Base-by-base conservation (phyloP, 2,113 vertebrate species). In the Poeciliopsis turrubarensis region DNA sequence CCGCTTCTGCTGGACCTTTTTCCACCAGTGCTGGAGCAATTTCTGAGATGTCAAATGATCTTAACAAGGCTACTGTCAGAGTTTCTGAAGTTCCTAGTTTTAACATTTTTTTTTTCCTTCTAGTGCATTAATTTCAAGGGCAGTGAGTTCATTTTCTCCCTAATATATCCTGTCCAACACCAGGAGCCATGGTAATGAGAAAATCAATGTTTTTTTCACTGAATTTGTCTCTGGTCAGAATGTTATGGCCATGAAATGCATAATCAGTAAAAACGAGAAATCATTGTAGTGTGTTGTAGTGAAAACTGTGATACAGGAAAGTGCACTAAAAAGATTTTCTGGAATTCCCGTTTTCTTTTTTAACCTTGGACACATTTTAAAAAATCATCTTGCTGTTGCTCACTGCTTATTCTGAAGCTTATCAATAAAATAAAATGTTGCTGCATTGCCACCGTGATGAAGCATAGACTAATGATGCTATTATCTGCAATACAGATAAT, bases 381-480 rank as follows among this genome's bases (percentile, higher is more conserved):
- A 71, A 75, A 76, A 67, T 17, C 47, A 26, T 25, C 12, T 27
- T 30, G 26, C 8, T 60, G 31, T 69, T 17, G 60, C 17, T 6
- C 37, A 72, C 27, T 27, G 34, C n/a, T 5, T 22, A 7, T 34
- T 32, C 60, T 75, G 15, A 31, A 37, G 37, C 60, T 63, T 72
- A 54, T 27, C 41, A 34, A 30, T 27, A n/a, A n/a, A 31, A 25
- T 25, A 14, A 37, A 37, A 54, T 68, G 37, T 41, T 71, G 47
- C 67, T 65, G 63, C 70, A 64, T 60, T 12, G 22, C 44, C 22
- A 31, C n/a, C 64, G 19, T 41, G 26, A 75, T 70, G 22, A 30
- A 68, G 22, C 22, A 10, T 30, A 79, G 64, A 77, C 41, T 57
- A 72, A 75, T 54, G n/a, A 64, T 60, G 47, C 66, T 51, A 73